Percentiles rank a stretch among this genome's conserved stretches.
These are phyloP conservation scores for Drosophila pectinifera DNA, from an alignment of 1,140 invertebrate species.

Conservation along the genomic window DNA sequence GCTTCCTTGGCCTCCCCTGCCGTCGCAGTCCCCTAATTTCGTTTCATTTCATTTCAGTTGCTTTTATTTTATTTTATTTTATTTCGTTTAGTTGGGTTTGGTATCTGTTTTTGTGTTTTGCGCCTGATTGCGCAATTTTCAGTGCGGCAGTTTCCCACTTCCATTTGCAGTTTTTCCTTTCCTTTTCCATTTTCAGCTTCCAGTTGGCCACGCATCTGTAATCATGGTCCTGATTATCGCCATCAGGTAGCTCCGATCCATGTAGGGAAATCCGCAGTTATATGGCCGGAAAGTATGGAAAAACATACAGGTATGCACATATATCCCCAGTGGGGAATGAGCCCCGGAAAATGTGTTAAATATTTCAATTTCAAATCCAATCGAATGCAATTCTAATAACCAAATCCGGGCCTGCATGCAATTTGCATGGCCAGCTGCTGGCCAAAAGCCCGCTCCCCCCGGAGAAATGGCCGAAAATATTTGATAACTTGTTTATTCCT, in stretches of 20 bases:
- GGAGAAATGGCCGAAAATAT: constrained; percentile 55
- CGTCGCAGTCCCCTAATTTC: background rate
- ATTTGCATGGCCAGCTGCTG: constrained; percentile 73
- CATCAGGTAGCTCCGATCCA: constrained; percentile 20
- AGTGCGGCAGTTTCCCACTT: constrained; percentile 14
- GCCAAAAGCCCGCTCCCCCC: constrained; percentile 44
- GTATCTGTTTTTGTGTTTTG: constrained; percentile 70
- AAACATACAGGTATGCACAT: background rate
- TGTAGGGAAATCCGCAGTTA: constrained; percentile 3
- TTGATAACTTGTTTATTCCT: constrained; percentile 56
- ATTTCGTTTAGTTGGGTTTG: constrained; percentile 32
- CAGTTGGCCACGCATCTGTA: constrained; percentile 58
- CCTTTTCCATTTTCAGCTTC: no score
- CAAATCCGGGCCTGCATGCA: constrained; percentile 70
- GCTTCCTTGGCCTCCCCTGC: constrained; percentile 8
- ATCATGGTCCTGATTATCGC: constrained; percentile 28
- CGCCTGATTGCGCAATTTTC: constrained; percentile 78
- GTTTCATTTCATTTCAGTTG: constrained; percentile 15
- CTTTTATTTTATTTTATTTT: constrained; percentile 48
- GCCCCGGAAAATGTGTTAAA: constrained; percentile 69
- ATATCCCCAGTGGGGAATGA: background rate
- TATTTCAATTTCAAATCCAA: constrained; percentile 81
- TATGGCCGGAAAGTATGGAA: background rate
- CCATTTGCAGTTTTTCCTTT: background rate
- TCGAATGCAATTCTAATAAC: constrained; percentile 77